Evolutionary conservation across 2,113 vertebrate species (phyloP), one percentile per base, ranked within the genome.

Genomic region (Cavia aperea): DNA sequence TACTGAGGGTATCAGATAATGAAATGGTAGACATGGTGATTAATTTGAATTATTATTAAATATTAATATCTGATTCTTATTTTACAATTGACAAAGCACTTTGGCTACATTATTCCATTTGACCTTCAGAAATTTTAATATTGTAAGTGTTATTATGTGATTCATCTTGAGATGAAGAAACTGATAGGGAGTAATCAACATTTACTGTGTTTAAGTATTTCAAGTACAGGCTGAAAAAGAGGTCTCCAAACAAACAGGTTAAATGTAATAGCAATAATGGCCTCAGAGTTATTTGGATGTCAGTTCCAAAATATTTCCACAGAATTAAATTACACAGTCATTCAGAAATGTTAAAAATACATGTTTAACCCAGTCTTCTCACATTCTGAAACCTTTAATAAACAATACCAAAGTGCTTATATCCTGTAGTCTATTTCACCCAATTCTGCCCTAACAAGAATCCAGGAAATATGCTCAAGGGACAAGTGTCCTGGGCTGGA

Each of bases 261-360:
- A 81, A 94, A 82, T 58, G 46, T 60, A 81, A 94, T 63, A 77
- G 82, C 56, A 92, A 39, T 86, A 70, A 90, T 62, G 14, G 66
- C 46, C 26, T 65, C 86, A 54, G 31, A 90, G 51, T 33, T 86
- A 86, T 73, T 90, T 31, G 75, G 54, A 82, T 88, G 63, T 72
- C 58, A 75, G 14, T 92, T 90, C 94, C 63, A 73, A 91, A 49
- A 4, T 75, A 72, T 65, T 93, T 93, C 82, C 56, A 88, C 83
- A 72, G 89, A 94, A 70, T 58, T 94, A 86, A 90, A 92, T 58
- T 72, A 18, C 54, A 93, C 33, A 66, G 68, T 68, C 66, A 88
- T 18, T 36, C 51, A 84, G 81, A 88, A 73, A 68, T n/a, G 31
- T 85, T 68, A 78, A 89, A 84, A 75, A 51, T 4, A 7, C 18